Evolutionary conservation across 2,888 invertebrate species (phyloP), one percentile per base, ranked within the genome.

Genomic region (Thera britannica): DNA sequence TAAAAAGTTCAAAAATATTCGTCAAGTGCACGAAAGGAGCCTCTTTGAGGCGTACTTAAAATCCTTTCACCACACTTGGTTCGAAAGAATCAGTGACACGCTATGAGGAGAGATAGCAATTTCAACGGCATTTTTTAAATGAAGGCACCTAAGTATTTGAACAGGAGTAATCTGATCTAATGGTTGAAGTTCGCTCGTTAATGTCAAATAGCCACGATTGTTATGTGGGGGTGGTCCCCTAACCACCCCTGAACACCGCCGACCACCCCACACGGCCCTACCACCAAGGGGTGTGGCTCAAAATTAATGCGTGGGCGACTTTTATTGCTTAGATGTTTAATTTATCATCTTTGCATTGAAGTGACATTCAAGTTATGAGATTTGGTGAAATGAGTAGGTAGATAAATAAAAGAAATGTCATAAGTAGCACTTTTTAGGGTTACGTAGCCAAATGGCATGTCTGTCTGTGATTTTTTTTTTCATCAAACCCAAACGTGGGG

Each of bases 131-230:
- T 66, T 70, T 70, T 69, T 63, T 35, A 59, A 59, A 57, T 69
- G 59, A 41, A 63, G 52, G 38, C 41, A 12, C 51, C 12, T 70
- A 72, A 81, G 83, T 81, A 83, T 83, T 83, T 82, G 81, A 83
- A 82, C 82, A 79, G 74, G 76, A 82, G 86, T 87, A 87, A 88
- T 88, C 88, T 83, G 82, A 76, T 82, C 79, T 86, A 88, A 88
- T 86, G 87, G 88, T 55, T 59, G 79, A 88, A 88, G 76, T 88
- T 88, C 77, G 81, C 83, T 86, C 87, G 87, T 88, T 88, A 86
- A 83, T 84, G 87, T 87, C 88, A 84, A 88, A 88, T 81, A 82
- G 82, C 83, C 81, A 73, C 83, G 83, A 88, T 88, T 86, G 86
- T 85, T 84, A 85, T 86, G 85, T 85, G 83, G 83, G 77, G 77